Base-by-base conservation (phyloP, 2,797 vertebrate genomes). In the Rhinophrynus dorsalis region DNA sequence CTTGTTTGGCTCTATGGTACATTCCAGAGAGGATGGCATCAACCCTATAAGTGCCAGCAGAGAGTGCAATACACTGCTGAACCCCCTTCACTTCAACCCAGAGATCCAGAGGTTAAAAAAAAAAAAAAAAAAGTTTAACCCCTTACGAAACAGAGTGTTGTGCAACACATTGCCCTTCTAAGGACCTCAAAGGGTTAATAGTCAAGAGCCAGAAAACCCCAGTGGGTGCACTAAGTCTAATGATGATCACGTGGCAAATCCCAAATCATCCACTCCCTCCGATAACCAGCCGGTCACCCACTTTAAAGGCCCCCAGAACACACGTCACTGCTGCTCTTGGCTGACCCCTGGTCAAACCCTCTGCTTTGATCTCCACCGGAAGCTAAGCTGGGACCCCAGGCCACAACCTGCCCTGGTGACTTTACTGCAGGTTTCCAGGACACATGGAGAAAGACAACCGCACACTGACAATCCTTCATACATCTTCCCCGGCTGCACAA, bases 301-400 rank as follows among this genome's bases (percentile, higher is more conserved):
- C 26, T 60, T 60, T 47, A 35, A 33, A 45, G 61, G 62, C 44
- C 69, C 58, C 54, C 54, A 59, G 61, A 48, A 66, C 52, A 73
- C 54, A 66, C 52, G 26, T 64, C 62, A 52, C 54, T 73, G 69
- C 62, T 73, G 69, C 27, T 73, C 54, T 66, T 73, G 69, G 69
- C 68, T 72, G 61, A 72, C 68, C 68, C 42, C 44, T 23, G 33
- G 33, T 24, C 61, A 24, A 58, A 47, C 32, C 47, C 52, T 72
- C 52, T 8, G 52, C 68, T 72, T 72, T 72, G 68, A 72, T 72
- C 68, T 72, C 68, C 68, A 72, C 60, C 68, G 42, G 68, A 71
- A 71, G 68, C 68, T 50, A 64, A 64, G 59, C 68, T 64, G 60
- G 32, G 60, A 61, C 48, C 52, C 51, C 60, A 58, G 68, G 61